Base-by-base conservation (phyloP, 2,888 invertebrate genomes). In the Cotesia congregata region DNA sequence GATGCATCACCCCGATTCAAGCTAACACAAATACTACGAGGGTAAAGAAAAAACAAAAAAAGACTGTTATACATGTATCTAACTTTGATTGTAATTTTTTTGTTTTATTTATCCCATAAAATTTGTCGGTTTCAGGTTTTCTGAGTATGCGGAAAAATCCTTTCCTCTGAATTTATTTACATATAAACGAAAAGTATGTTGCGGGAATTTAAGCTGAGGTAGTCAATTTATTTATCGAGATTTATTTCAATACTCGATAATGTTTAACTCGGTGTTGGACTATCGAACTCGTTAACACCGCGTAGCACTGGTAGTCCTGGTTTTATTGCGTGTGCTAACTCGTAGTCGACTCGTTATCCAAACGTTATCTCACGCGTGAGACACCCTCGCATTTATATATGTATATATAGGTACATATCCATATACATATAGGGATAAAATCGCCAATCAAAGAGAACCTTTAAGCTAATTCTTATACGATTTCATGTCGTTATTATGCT, bases 121-220 rank as follows among this genome's bases (percentile, higher is more conserved):
- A 50, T 4, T 50, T 50, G 50, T 50, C 12, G 12, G 7, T 50
- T 50, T 50, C 2, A 50, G 6, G 12, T 50, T 9, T 50, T 50
- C 12, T 50, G 30, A 76, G 79, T 76, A 79, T 78, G 80, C 80
- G 82, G 78, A 82, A 82, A 83, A 80, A 77, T 80, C 76, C 30
- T 30, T 30, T 30, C 68, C 7, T 5, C 6, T 62, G 69, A 80
- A 80, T 81, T 82, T 82, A 82, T 81, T 76, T 59, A 12, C 70
- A 38, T 64, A 62, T 12, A 30, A n/a, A 41, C 40, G 15, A 15
- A 39, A 64, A 73, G 76, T 67, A 78, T 70, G 69, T 60, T 20
- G 69, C 71, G 62, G 62, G 65, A 70, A 64, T 41, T 74, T 67
- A 61, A 68, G 4, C 38, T 62, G 15, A 70, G 64, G 12, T 6